Base-by-base conservation (phyloP, 1,140 invertebrate genomes). In the Charaxes varanes region DNA sequence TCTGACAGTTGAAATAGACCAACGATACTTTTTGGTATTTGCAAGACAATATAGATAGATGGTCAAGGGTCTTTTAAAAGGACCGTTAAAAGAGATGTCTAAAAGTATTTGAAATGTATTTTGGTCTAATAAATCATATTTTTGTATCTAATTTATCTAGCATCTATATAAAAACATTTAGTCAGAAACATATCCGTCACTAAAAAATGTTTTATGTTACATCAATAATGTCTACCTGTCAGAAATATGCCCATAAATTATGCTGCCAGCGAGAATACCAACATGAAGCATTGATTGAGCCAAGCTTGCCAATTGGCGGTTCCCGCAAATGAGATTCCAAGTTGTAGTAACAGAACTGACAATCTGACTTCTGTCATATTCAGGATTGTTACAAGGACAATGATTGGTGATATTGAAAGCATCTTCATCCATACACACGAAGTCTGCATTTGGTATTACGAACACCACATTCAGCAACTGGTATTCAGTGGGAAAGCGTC, bases 401-500 rank as follows among this genome's bases (percentile, higher is more conserved):
- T 70, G 28, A 57, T 84, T 76, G n/a, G 72, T 72, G 16, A 57
- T 43, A 1, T 79, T 70, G 13, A 68, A 57, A 0, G 62, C 64
- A 4, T 45, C 50, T 7, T 77, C 77, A 61, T 62, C 53, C 12
- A 76, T 84, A 42, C 90, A 92, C 32, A 78, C 84, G 50, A 88
- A 91, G 52, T 88, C 83, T 1, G 86, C 85, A 6, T 83, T 84
- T 1, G 90, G 90, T 24, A 90, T 86, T 22, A 91, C 69, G 60
- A 92, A 91, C 4, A 89, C 84, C 3, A 91, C 89, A 2, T 89
- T 89, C 5, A 88, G 65, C 40, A 91, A 85, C 58, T 91, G 89
- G 85, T 89, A 91, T 14, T 90, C 89, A 0, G 89, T 87, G 0
- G 90, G 89, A 48, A 90, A 86, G 36, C 90, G 89, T 1, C 89